Percentiles rank a stretch among this genome's conserved stretches.
Evolutionary conservation across 2,113 vertebrate genomes (phyloP).

Genomic region (Acrocephalus kingi): DNA sequence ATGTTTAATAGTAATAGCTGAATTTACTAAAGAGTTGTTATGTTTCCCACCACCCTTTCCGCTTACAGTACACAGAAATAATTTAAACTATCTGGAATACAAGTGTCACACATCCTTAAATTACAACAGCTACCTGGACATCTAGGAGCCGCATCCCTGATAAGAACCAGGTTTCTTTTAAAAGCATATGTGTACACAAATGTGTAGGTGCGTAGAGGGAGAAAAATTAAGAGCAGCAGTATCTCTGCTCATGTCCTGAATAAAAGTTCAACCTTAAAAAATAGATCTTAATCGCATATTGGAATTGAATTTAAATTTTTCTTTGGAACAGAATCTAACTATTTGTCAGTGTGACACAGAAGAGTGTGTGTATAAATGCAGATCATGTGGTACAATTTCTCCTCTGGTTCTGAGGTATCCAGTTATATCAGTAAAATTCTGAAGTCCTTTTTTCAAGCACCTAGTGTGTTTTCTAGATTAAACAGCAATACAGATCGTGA

Average conservation of each 20-base stretch:
- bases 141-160: neutral
- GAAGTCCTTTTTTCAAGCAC: neutral
- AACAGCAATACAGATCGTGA: constrained; percentile 18
- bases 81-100: neutral
- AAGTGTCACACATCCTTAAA: neutral
- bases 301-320: neutral
- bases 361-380: neutral
- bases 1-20: neutral
- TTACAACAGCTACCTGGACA: neutral
- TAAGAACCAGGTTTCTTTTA: neutral
- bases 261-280: neutral
- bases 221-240: neutral
- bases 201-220: neutral
- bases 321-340: neutral
- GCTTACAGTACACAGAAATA: neutral
- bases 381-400: neutral
- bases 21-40: neutral
- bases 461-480: neutral
- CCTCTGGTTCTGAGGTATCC: neutral
- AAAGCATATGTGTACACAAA: neutral
- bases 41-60: neutral
- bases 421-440: neutral
- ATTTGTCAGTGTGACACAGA: neutral
- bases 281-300: neutral
- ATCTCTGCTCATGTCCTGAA: neutral